Evolutionary conservation across 2,888 invertebrate species (phyloP), one percentile per base, ranked within the genome.

Genomic region (Synanthedon andrenaeformis): DNA sequence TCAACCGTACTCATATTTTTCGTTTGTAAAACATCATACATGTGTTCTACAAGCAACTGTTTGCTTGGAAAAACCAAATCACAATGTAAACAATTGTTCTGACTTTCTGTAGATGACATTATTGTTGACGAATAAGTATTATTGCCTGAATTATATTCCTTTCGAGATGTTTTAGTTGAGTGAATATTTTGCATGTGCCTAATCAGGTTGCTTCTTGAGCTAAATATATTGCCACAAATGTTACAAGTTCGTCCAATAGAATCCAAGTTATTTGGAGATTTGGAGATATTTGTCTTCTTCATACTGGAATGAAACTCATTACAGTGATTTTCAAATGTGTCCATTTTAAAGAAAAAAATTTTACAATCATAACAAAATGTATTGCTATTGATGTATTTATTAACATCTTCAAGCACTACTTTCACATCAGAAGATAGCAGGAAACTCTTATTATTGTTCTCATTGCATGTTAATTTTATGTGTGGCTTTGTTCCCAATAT

Each of bases 61-160:
- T 69, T 66, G 45, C 65, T 69, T 52, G 62, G 50, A 69, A 82
- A 83, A 50, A 54, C 14, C 57, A 64, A 58, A 17, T 71, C 63
- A 57, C 83, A 83, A 59, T 83, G 83, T 59, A 72, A 72, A 65
- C 83, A 83, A 53, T 51, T 52, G n/a, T 55, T 55, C 17, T 49
- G 5, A 35, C 35, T 35, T 35, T 35, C 10, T 35, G 35, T 35
- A 8, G 17, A 23, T 49, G 17, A 17, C 17, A 49, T 17, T 13
- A 13, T 12, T 14, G 6, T 45, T 13, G 45, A 45, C 10, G 35
- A 35, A 35, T 5, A 8, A 35, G 35, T 35, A 35, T 10, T 35
- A 10, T 35, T 35, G 10, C 3, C 35, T 13, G 45, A 45, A 14
- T 45, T 45, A 17, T 49, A 12, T 5, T 49, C 19, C 17, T 23